These are phyloP conservation scores for Gyrodactylus bullatarudis DNA, from an alignment of 1,140 invertebrate species.

Conservation along the genomic window DNA sequence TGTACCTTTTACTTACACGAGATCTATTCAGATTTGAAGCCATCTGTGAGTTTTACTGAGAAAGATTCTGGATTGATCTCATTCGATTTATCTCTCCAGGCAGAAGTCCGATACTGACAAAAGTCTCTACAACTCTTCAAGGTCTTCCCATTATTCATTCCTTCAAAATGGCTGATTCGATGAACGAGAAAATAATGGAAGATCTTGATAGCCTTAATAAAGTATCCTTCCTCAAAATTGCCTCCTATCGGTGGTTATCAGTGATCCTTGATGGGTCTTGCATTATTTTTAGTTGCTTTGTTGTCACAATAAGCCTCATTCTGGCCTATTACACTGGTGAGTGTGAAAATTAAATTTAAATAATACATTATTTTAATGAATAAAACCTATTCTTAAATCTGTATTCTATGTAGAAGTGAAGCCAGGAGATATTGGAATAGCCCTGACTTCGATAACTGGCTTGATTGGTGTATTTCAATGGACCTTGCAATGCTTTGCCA, in stretches of 20 bases:
- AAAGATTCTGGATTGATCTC: too few species aligned
- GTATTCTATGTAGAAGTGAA: not conserved
- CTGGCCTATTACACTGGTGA: not conserved
- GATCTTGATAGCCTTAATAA: too few species aligned
- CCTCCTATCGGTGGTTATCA: too few species aligned
- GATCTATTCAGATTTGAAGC: too few species aligned
- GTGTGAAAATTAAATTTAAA: not conserved
- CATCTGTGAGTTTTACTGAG: too few species aligned
- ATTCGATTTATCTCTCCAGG: too few species aligned
- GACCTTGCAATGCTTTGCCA: not conserved
- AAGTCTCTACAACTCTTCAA: conserved; percentile 49
- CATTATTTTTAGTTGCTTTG: too few species aligned
- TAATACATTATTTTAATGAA: not conserved
- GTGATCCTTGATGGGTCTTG: too few species aligned
- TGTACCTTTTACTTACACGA: too few species aligned
- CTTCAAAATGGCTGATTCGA: not conserved
- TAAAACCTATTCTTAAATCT: not conserved
- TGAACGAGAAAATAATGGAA: not conserved
- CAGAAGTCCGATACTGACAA: conserved; percentile 38
- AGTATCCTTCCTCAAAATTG: too few species aligned
- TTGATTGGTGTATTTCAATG: not conserved
- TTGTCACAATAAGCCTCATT: not conserved
- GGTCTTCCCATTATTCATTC: conserved; percentile 46
- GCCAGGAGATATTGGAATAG: not conserved
- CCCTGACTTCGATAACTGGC: not conserved